phyloP scores from a whole-genome alignment of 2,888 invertebrate species.

The Laspeyria flexula region DNA sequence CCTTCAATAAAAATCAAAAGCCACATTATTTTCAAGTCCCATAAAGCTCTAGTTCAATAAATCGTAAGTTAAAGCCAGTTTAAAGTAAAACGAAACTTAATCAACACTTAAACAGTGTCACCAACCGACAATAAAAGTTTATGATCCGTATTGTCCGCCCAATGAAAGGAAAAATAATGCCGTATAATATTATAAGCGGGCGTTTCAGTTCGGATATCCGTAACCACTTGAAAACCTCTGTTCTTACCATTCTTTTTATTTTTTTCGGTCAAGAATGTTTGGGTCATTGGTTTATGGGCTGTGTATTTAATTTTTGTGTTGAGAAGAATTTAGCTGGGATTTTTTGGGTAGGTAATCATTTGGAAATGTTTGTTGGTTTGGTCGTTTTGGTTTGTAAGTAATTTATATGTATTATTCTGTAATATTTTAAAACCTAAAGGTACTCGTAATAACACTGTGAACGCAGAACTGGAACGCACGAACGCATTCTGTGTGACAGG shows the following conservation, averaged over 20 bases:
- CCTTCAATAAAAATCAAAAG: too few species aligned
- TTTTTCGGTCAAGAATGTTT: slow-evolving; percentile 14
- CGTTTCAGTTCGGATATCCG: slow-evolving; percentile 35
- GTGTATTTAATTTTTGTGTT: slow-evolving; percentile 19
- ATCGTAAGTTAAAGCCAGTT: background rate
- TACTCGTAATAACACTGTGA: too few species aligned
- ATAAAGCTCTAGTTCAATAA: too few species aligned
- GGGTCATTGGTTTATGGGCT: slow-evolving; percentile 17
- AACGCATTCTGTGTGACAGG: too few species aligned
- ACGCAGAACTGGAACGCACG: too few species aligned
- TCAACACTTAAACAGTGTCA: slow-evolving; percentile 22
- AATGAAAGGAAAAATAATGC: slow-evolving; percentile 68
- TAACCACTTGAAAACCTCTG: slow-evolving; percentile 35
- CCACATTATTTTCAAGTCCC: too few species aligned
- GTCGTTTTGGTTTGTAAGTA: too few species aligned
- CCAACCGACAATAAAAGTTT: slow-evolving; percentile 64
- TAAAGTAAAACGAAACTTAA: background rate
- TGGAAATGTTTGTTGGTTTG: too few species aligned
- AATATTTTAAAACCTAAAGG: too few species aligned
- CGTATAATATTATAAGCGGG: slow-evolving; percentile 52
- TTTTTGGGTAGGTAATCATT: background rate
- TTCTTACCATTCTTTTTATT: slow-evolving; percentile 33
- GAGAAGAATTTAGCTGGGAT: background rate
- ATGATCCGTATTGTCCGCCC: slow-evolving; percentile 70
- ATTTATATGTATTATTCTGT: too few species aligned